phyloP scores from a whole-genome alignment of 2,113 vertebrate genomes.

The Pteronura brasiliensis region DNA sequence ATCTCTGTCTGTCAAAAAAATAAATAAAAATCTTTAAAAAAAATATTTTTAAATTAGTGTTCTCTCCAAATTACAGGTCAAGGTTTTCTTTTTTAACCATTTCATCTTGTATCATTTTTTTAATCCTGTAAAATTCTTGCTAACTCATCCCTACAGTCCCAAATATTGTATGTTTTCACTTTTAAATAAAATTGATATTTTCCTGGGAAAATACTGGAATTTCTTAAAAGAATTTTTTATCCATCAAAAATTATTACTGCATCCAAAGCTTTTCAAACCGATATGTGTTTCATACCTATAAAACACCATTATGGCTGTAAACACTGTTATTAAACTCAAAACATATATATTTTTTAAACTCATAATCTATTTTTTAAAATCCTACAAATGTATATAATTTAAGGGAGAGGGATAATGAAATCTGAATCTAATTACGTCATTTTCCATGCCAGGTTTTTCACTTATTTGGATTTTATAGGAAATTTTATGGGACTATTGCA shows the following conservation, averaged over 20 bases:
- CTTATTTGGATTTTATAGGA: background rate
- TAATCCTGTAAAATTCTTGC: background rate
- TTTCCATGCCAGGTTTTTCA: background rate
- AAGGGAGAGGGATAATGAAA: background rate
- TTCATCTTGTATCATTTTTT: background rate
- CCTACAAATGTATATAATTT: background rate
- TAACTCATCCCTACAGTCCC: background rate
- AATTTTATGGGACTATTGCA: background rate
- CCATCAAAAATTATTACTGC: background rate
- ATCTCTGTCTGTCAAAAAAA: too few relatives aligned
- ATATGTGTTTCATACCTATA: background rate
- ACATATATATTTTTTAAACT: background rate
- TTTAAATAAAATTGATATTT: slow-evolving; percentile 13
- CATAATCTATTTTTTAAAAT: background rate
- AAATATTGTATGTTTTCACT: background rate
- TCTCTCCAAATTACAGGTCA: background rate
- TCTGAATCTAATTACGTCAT: background rate
- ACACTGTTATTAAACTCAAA: background rate
- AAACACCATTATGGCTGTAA: background rate
- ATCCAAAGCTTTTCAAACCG: background rate
- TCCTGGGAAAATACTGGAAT: background rate
- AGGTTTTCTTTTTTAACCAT: background rate
- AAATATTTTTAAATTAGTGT: background rate
- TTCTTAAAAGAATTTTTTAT: background rate
- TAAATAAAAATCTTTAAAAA: too few relatives aligned